Base-by-base conservation (phyloP, 2,113 vertebrate genomes). In the Rattus rattus region DNA sequence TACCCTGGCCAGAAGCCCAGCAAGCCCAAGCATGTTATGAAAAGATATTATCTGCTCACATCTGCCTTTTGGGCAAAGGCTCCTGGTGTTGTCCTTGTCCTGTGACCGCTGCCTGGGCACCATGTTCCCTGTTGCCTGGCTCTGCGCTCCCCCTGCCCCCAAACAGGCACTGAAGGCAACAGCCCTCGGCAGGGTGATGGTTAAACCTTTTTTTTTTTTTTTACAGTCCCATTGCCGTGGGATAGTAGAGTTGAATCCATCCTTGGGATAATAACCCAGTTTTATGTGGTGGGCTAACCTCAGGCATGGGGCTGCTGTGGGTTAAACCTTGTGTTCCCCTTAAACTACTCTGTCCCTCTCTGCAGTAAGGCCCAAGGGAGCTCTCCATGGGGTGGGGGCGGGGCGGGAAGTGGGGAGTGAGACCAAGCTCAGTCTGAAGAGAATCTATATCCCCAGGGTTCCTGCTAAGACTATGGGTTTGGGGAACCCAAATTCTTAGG, bases 1-100 rank as follows among this genome's bases (percentile, higher is more conserved):
- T 67, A 80, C 80, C 47, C 80, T 97, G 95, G 92, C 91, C 47
- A 4, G 80, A 76, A 59, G 92, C 94, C 94, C 65, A 56, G 85
- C 76, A 76, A 88, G 92, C 65, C 85, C 52, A 65, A 94, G 67
- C 69, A 1, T 81, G 80, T 95, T 36, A 91, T 86, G 76, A 94
- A 95, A 96, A 90, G 94, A 94, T 91, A 17, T 9, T 80, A 85
- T 94, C 96, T 95, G 67, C 61, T 39, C 1, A 17, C 54, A 39
- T 56, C 88, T 91, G 91, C 5, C 70, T 95, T 56, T 79, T 1
- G 70, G 95, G 75, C 65, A 95, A 95, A 94, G 65, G 59, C 47
- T 61, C 39, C 39, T 76, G 28, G 52, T 59, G 85, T 39, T 93
- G 90, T 88, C 69, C 63, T 85, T 0, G 0, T 63, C 83, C 92